phyloP scores from a whole-genome alignment of 2,113 vertebrate species.

The Rhinogobius similis region DNA sequence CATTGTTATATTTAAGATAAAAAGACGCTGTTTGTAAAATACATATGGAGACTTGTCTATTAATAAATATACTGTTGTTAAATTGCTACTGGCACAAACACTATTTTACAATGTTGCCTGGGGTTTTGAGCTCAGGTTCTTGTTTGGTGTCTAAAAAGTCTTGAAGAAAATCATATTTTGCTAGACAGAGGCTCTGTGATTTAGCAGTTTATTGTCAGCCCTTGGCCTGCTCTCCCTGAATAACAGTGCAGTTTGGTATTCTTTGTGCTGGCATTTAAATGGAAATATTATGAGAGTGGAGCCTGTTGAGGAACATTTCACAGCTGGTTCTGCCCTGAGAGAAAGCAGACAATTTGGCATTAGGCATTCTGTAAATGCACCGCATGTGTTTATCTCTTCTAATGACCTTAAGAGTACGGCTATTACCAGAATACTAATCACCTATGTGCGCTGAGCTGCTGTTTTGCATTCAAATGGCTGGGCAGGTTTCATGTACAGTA shows the following conservation, averaged over 20 bases:
- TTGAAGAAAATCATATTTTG: slow-evolving; percentile 64
- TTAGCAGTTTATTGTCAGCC: slow-evolving; percentile 73
- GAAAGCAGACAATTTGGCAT: slow-evolving; percentile 67
- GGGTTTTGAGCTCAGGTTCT: slow-evolving; percentile 40
- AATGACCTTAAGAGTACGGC: slow-evolving; percentile 75
- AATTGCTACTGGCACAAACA: slow-evolving; percentile 24
- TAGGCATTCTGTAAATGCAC: slow-evolving; percentile 68
- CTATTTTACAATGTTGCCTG: slow-evolving; percentile 37
- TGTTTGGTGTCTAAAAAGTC: slow-evolving; percentile 59
- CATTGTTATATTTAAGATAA: background rate
- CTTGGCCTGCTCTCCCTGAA: slow-evolving; percentile 64
- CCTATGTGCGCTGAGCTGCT: slow-evolving; percentile 48
- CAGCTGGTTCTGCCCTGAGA: slow-evolving; percentile 66
- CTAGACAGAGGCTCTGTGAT: slow-evolving; percentile 67
- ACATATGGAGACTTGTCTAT: too few relatives aligned
- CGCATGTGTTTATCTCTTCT: slow-evolving; percentile 75
- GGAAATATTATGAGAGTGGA: slow-evolving; percentile 65
- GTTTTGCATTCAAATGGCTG: slow-evolving; percentile 58
- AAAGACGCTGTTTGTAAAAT: too few relatives aligned
- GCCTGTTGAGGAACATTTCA: slow-evolving; percentile 69
- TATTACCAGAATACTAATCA: slow-evolving; percentile 72
- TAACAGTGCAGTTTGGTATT: slow-evolving; percentile 63
- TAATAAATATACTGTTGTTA: too few relatives aligned
- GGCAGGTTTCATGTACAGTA: slow-evolving; percentile 32
- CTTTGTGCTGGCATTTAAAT: slow-evolving; percentile 70